Conservation (phyloP, 2,888 invertebrate genomes). For the Ommatoiulus sabulosus region DNA sequence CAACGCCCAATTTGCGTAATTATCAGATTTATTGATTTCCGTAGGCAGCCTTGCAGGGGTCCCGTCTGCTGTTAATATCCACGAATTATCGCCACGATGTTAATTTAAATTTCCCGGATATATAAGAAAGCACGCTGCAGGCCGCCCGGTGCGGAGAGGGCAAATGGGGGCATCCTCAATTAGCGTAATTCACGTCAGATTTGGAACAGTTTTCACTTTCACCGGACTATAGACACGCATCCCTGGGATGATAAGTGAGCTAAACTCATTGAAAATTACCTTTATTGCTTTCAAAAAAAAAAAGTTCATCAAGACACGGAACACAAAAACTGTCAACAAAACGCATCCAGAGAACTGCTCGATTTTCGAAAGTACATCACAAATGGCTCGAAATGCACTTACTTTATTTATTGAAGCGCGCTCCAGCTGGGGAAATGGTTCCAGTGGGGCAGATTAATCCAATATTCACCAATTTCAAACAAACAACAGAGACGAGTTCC, state of each 20-base stretch:
- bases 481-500: background rate
- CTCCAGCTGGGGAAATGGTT: background rate
- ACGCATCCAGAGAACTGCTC: background rate
- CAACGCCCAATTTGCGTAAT: background rate
- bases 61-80: background rate
- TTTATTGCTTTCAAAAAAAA: too few species aligned
- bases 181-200: background rate
- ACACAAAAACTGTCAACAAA: constrained; percentile 1
- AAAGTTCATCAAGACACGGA: background rate
- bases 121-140: background rate
- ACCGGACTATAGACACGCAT: too few species aligned
- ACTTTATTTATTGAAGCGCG: background rate
- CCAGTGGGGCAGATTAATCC: background rate
- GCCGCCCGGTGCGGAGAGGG: background rate
- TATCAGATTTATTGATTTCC: background rate
- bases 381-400: background rate
- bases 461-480: background rate
- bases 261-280: too few species aligned
- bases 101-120: background rate
- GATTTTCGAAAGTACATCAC: background rate
- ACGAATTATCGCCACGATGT: background rate
- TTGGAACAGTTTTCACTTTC: background rate
- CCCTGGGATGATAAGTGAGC: too few species aligned
- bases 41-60: background rate
- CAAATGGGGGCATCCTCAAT: background rate